A percentile compares a stretch with the other conserved stretches of the same genome.
Conservation (phyloP, 2,888 invertebrate genomes). For the Yponomeuta sedellus region DNA sequence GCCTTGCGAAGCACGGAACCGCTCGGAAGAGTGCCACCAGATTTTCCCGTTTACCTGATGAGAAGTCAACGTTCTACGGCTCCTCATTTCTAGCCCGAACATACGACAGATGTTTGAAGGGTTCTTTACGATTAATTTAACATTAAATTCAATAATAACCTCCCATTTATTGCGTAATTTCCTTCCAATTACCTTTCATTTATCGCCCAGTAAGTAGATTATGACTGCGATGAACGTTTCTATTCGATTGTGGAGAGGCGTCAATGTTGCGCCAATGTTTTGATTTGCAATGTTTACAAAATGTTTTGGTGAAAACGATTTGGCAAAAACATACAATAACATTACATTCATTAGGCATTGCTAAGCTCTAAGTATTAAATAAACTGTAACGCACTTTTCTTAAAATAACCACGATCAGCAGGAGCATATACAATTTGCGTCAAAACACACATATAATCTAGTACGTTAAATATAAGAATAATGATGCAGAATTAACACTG, state of each 20-base stretch:
- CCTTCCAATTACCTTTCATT: slow-evolving; percentile 74
- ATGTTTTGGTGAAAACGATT: background rate
- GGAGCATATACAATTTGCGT: too few relatives aligned
- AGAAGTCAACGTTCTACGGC: slow-evolving; percentile 20
- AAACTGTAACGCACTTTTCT: too few relatives aligned
- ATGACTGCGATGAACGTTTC: slow-evolving; percentile 37
- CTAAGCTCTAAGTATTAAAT: too few relatives aligned
- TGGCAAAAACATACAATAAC: too few relatives aligned
- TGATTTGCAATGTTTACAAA: background rate
- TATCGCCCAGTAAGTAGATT: slow-evolving; percentile 68
- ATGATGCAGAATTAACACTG: too few relatives aligned
- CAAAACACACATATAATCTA: too few relatives aligned
- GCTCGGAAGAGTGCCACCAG: too few relatives aligned
- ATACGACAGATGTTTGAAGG: slow-evolving; percentile 65
- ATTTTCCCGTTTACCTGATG: too few relatives aligned
- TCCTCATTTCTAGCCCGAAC: slow-evolving; percentile 24
- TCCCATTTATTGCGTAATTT: slow-evolving; percentile 75
- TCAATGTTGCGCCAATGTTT: background rate
- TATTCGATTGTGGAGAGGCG: slow-evolving; percentile 12
- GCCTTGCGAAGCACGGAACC: too few relatives aligned
- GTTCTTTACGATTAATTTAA: slow-evolving; percentile 68
- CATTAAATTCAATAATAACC: slow-evolving; percentile 76
- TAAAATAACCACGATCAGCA: too few relatives aligned
- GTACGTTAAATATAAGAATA: too few relatives aligned
- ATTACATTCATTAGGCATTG: too few relatives aligned